Evolutionary conservation across 1,140 invertebrate genomes (phyloP), one percentile per base, ranked within the genome.

Genomic region (Holcopasites calliopsidis): DNA sequence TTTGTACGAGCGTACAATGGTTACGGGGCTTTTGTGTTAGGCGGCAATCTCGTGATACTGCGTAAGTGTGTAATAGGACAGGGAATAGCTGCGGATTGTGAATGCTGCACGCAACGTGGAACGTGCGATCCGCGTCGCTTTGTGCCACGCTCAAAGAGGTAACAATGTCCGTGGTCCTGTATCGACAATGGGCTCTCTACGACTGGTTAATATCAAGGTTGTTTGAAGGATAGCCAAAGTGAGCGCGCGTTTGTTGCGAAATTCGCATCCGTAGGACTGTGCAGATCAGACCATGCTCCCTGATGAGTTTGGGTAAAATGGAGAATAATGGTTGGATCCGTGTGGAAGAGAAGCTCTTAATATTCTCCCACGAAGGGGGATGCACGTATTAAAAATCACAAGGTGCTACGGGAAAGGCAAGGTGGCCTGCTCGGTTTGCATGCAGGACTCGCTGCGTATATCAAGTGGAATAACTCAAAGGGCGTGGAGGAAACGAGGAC

Each of bases 141-240:
- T 87, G 86, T 86, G 55, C 50, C 57, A 86, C 65, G 79, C 70
- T 87, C 85, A 87, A 87, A 87, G 85, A 85, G 86, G 78, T n/a
- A n/a, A 87, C 85, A 87, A 86, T 87, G 80, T 87, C 85, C 85
- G 85, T 87, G 84, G 84, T 85, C 74, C 76, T 18, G 64, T 61
- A 16, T 58, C 80, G 77, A 86, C 86, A 87, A 87, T 87, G 79
- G 86, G 68, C 83, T 65, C 82, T 84, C 70, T 80, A 79, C 77
- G 65, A 85, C 82, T 87, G 85, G 82, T 87, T 88, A 88, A 88
- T 87, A 88, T 88, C 86, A 88, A 88, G 87, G 86, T 86, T 88
- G 75, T 82, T 85, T 84, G 77, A 84, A 87, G 85, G 82, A 80
- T 86, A 83, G 82, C 62, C 76, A 38, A 26, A 33, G 60, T 26